Evolutionary conservation across 2,888 invertebrate genomes (phyloP), one percentile per base, ranked within the genome.

Genomic region (Melanargia galathea): DNA sequence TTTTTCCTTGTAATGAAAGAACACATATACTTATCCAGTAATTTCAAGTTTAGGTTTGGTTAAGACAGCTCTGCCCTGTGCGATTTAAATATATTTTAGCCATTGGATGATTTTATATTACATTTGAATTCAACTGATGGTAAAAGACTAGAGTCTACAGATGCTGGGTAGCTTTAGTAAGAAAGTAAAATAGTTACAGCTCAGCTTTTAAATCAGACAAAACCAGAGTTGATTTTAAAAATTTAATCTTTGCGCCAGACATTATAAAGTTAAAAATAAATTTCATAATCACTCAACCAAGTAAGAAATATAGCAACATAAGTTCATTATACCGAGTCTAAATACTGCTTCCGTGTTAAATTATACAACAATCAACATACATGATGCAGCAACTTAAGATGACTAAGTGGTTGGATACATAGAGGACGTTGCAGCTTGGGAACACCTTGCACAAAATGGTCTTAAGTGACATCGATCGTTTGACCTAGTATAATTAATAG

Each of bases 381-480:
- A n/a, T 43, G 35, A 35, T 35, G 20, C 35, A 52, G 33, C 18
- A 52, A 52, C 35, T 52, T 33, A 35, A 2, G 35, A 52, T 35
- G 52, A 52, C 35, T 20, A 52, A 52, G 52, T 52, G 35, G 52
- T 52, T 52, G 13, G 18, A 35, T 35, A 20, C 35, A 35, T 33
- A 8, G 6, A 13, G 20, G 20, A 18, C 35, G 52, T 18, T 35
- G 52, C 51, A 30, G 35, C 33, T 35, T 52, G 18, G 35, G 20
- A 52, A 20, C 52, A 52, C 52, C 52, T 52, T 52, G 33, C 52
- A 33, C 33, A 52, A 35, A 52, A 8, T 52, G 35, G 20, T 20
- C 52, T 20, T 52, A 52, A 35, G 52, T 52, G 35, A 22, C 20
- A 20, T 52, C 52, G 52, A 52, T 52, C 52, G 52, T 22, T 7